Base-by-base conservation (phyloP, 2,113 vertebrate species). In the Anseranas semipalmata region DNA sequence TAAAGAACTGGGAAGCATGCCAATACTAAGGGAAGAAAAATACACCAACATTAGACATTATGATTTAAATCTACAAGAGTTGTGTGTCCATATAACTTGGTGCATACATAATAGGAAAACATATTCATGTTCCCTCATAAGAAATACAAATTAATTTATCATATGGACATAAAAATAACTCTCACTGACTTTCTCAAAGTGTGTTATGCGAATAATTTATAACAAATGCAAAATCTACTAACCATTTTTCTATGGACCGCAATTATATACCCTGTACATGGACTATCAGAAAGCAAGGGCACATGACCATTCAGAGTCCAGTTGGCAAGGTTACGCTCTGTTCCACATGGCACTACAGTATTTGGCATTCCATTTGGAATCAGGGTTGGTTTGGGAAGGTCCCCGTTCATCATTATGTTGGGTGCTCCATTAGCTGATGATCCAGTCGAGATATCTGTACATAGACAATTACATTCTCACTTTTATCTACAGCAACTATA, bases 221-320 rank as follows among this genome's bases (percentile, higher is more conserved):
- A 71, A 70, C 11, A 24, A 73, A 37, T 33, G 28, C 76, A 77
- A 56, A 13, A 25, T 6, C 32, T 85, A 97, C 99, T 98, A 93
- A 99, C 99, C 99, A 99, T 99, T 97, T 99, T 99, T 87, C 99
- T 98, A 97, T 99, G 99, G 96, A 99, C 98, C 82, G 99, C 99
- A 76, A 99, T 99, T 95, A 99, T 99, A 97, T 99, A 99, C 5
- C 99, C 99, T 17, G 97, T 99, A 96, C 99, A 99, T 3, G 99
- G 98, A 83, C 98, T 99, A 45, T 99, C 99, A 59, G 98, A 97
- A 78, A 99, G 93, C 3, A 97, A 96, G 27, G 98, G 94, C 88
- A 98, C 87, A 41, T 99, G 99, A 22, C 99, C 99, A 3, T 99
- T 99, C 76, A 98, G 93, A 25, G 98, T 78, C 71, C 99, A 98